A percentile compares a stretch with the other conserved stretches of the same genome.
Conservation (phyloP, 2,888 invertebrate species). For the Papilio elwesi region DNA sequence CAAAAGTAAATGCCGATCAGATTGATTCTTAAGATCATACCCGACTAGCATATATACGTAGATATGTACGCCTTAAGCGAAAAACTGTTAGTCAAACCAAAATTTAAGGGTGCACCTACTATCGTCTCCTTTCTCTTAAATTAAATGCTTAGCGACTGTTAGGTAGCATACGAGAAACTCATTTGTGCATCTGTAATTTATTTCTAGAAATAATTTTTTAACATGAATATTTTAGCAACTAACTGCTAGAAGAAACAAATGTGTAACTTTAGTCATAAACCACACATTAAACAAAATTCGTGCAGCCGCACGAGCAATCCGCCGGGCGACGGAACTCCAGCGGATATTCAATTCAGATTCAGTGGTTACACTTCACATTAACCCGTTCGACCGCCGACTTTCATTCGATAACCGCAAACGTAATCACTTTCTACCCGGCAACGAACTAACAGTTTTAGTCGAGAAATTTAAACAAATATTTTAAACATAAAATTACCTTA, state of each 20-base stretch:
- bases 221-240: neutral
- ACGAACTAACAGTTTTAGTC: neutral
- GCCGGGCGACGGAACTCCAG: neutral
- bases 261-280: neutral
- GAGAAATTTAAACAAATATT: conserved; percentile 8
- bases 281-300: neutral
- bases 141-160: too few relatives aligned
- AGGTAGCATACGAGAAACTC: too few relatives aligned
- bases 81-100: too few relatives aligned
- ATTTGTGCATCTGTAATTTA: neutral
- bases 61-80: too few relatives aligned
- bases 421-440: conserved; percentile 33
- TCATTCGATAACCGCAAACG: conserved; percentile 38
- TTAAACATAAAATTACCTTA: neutral
- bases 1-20: too few relatives aligned
- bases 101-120: too few relatives aligned
- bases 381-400: conserved; percentile 36
- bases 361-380: conserved; percentile 36
- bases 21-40: too few relatives aligned
- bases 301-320: neutral
- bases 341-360: conserved; percentile 39
- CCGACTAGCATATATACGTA: too few relatives aligned
- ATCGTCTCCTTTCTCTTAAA: too few relatives aligned
- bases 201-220: neutral
- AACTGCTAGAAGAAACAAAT: neutral